Evolutionary conservation across 2,888 invertebrate genomes (phyloP).

Genomic region (Lampropteryx suffumata): DNA sequence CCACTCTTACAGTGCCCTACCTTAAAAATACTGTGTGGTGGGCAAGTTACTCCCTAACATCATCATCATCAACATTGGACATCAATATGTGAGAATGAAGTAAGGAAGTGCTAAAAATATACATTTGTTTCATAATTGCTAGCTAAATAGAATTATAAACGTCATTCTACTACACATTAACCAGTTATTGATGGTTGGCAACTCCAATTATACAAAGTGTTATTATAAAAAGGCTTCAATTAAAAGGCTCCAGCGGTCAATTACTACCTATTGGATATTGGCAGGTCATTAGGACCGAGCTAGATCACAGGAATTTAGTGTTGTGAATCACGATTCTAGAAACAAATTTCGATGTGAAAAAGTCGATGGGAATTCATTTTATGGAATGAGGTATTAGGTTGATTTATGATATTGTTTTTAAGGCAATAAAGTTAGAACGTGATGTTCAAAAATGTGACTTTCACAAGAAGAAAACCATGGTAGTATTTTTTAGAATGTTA

Average conservation of each 20-base stretch:
- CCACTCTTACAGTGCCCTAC: too few species aligned
- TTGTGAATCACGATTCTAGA: slow-evolving; percentile 34
- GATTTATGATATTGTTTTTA: slow-evolving; percentile 15
- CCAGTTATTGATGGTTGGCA: slow-evolving; percentile 30
- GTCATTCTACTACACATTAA: slow-evolving; percentile 6
- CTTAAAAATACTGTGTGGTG: too few species aligned
- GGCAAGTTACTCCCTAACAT: too few species aligned
- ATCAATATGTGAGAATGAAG: too few species aligned
- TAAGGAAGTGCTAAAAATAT: too few species aligned
- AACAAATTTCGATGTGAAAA: slow-evolving; percentile 13
- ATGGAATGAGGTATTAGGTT: not conserved
- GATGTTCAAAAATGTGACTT: not conserved
- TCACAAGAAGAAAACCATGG: not conserved
- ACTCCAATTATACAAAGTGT: slow-evolving; percentile 47
- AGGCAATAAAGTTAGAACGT: slow-evolving; percentile 1
- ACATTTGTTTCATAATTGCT: too few species aligned
- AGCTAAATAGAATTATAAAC: not conserved
- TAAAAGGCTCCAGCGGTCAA: slow-evolving; percentile 63
- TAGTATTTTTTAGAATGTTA: too few species aligned
- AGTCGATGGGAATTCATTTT: slow-evolving; percentile 7
- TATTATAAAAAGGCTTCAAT: slow-evolving; percentile 69
- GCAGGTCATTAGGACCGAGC: slow-evolving; percentile 50
- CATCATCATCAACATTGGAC: too few species aligned
- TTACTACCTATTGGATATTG: slow-evolving; percentile 51
- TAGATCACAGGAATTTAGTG: slow-evolving; percentile 32